Evolutionary conservation across 2,888 invertebrate genomes (phyloP), one percentile per base, ranked within the genome.

Genomic region (Slavum lentiscoides): DNA sequence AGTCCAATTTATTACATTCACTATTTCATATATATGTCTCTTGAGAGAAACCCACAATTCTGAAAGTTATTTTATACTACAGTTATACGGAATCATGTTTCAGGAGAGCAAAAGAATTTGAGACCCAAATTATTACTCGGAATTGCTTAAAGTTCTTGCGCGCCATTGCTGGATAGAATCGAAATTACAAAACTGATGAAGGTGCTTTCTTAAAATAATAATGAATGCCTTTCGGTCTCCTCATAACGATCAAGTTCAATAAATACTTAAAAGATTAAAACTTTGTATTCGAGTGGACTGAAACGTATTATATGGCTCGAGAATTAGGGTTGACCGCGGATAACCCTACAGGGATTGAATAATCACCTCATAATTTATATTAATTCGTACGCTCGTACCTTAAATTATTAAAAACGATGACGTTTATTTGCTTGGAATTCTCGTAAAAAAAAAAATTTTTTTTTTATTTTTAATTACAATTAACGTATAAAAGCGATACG

Each of bases 1-100:
- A 43, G 66, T 75, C 58, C 53, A 58, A 66, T 74, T 74, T 74
- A 74, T 74, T 66, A 23, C 39, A 66, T 74, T 66, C 30, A 74
- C 15, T 66, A 39, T n/a, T 66, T 23, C 39, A 66, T 7, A 15
- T 7, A 15, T 58, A 66, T 66, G 39, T 67, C 39, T 75, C 66
- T 66, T 13, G 66, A 66, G 39, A 30, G 66, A 66, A 30, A 39
- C 37, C n/a, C 66, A 17, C 39, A 75, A 39, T 58, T 75, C 23
- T 43, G 23, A 67, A 75, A 75, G 74, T 75, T 75, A 67, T 67
- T 67, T 66, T 74, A 74, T 74, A 9, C 21, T 39, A 17, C 39
- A 37, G 53, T 55, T 39, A n/a, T n/a, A 37, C 13, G 17, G 21
- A 15, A 74, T 74, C 64, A 66, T 55, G 64, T 74, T 66, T 66